Evolutionary conservation across 2,797 vertebrate species (phyloP).

Genomic region (Pseudochromis fuscus): DNA sequence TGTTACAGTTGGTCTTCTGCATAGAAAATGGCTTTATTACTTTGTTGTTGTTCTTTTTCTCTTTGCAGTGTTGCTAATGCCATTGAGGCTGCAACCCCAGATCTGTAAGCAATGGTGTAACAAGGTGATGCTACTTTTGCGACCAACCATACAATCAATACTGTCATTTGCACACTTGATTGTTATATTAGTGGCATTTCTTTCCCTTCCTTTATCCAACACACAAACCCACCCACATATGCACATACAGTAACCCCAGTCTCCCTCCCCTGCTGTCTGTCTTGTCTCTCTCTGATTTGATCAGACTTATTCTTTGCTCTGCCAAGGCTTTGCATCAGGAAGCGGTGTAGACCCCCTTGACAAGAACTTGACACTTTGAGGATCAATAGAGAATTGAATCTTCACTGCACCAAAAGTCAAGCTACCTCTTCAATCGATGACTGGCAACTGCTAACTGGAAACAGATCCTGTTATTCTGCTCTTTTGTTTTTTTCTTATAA

Average conservation of each 20-base stretch:
- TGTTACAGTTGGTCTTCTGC: too few relatives aligned
- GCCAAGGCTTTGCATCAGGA: constrained; percentile 66
- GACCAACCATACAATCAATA: constrained; percentile 11
- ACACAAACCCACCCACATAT: constrained; percentile 10
- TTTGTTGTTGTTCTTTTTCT: too few relatives aligned
- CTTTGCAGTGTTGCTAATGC: too few relatives aligned
- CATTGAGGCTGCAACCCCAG: too few relatives aligned
- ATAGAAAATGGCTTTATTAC: too few relatives aligned
- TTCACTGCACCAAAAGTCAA: constrained; percentile 72
- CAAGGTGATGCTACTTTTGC: not conserved
- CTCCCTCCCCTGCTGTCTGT: constrained; percentile 6
- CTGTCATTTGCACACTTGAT: constrained; percentile 14
- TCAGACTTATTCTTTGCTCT: constrained; percentile 35
- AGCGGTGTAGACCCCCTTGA: constrained; percentile 60
- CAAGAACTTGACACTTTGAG: constrained; percentile 65
- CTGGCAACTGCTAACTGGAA: constrained; percentile 61
- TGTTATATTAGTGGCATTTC: constrained; percentile 14
- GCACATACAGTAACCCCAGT: not conserved
- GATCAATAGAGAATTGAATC: constrained; percentile 77
- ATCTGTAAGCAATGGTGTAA: not conserved
- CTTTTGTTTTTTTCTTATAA: not conserved
- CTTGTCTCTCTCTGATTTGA: constrained; percentile 8
- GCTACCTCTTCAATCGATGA: constrained; percentile 67
- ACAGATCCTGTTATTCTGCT: constrained; percentile 47
- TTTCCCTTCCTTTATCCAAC: constrained; percentile 1